These are phyloP conservation scores for Eurystomus gularis DNA, from an alignment of 2,113 vertebrate genomes.

Conservation along the genomic window DNA sequence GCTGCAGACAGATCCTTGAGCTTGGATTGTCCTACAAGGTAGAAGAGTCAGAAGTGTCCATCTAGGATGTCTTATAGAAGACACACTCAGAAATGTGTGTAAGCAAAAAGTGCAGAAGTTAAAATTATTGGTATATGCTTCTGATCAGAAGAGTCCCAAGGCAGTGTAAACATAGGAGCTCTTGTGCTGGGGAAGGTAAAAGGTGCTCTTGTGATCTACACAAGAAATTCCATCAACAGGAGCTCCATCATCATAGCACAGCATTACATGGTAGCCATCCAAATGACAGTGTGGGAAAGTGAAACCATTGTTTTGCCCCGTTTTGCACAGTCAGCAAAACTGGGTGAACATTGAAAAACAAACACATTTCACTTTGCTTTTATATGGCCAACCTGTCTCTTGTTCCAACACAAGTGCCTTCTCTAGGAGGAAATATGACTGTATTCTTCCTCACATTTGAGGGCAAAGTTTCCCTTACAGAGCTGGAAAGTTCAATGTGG, in stretches of 20 bases:
- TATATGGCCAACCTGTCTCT: not conserved
- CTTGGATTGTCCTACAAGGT: not conserved
- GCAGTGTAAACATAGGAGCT: not conserved
- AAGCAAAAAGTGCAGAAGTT: not conserved
- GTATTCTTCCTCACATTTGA: not conserved
- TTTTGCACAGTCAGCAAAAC: not conserved
- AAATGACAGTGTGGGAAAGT: not conserved
- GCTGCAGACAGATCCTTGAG: not conserved
- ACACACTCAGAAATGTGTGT: not conserved
- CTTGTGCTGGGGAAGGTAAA: not conserved
- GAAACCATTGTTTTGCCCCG: not conserved
- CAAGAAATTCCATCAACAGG: not conserved
- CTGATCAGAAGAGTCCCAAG: not conserved
- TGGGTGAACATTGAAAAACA: not conserved
- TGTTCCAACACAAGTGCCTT: not conserved
- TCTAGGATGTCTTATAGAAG: not conserved
- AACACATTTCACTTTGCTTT: not conserved
- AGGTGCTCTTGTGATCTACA: not conserved
- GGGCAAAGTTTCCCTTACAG: not conserved
- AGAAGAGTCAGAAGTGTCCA: not conserved
- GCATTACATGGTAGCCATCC: not conserved
- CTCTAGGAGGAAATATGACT: not conserved
- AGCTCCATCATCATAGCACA: not conserved
- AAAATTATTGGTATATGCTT: not conserved
- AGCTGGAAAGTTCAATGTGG: not conserved